Conservation (phyloP, 2,888 invertebrate genomes). For the Cephus sareptanus region DNA sequence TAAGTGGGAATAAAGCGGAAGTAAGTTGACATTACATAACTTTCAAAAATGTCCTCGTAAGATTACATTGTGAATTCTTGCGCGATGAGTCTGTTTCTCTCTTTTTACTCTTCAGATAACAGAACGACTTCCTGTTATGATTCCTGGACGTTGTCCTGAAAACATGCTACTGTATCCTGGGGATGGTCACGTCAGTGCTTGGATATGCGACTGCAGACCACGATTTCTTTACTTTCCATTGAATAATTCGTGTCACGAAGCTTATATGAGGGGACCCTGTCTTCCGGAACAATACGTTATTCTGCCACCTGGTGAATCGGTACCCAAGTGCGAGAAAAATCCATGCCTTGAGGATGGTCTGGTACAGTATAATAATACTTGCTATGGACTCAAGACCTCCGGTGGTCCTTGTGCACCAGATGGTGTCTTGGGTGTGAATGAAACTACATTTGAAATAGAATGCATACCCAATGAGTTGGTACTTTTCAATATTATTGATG, state of each 20-base stretch:
- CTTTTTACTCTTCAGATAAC: slow-evolving; percentile 37
- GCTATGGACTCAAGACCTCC: slow-evolving; percentile 64
- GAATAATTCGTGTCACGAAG: slow-evolving; percentile 73
- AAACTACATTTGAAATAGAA: slow-evolving; percentile 70
- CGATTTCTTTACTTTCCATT: slow-evolving; percentile 71
- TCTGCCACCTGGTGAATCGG: slow-evolving; percentile 67
- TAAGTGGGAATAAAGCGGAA: slow-evolving; percentile 36
- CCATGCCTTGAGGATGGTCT: slow-evolving; percentile 71
- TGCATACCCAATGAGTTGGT: slow-evolving; percentile 65
- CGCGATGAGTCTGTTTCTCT: not conserved
- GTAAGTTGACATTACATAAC: slow-evolving; percentile 26
- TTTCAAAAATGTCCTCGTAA: not conserved
- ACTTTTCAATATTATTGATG: slow-evolving; percentile 42
- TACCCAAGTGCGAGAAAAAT: slow-evolving; percentile 73
- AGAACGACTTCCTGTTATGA: slow-evolving; percentile 68
- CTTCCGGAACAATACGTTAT: slow-evolving; percentile 68
- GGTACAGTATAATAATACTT: slow-evolving; percentile 68
- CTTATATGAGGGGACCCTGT: slow-evolving; percentile 77
- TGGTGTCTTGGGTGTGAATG: slow-evolving; percentile 72
- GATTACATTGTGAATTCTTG: not conserved
- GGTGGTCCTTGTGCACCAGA: slow-evolving; percentile 67
- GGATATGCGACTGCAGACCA: slow-evolving; percentile 71
- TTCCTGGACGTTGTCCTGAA: slow-evolving; percentile 72
- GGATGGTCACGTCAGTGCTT: slow-evolving; percentile 71
- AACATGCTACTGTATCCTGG: slow-evolving; percentile 78